Percentiles rank a stretch among this genome's conserved stretches.
Conservation (phyloP, 2,888 invertebrate genomes). For the Troglohyphantes excavatus region DNA sequence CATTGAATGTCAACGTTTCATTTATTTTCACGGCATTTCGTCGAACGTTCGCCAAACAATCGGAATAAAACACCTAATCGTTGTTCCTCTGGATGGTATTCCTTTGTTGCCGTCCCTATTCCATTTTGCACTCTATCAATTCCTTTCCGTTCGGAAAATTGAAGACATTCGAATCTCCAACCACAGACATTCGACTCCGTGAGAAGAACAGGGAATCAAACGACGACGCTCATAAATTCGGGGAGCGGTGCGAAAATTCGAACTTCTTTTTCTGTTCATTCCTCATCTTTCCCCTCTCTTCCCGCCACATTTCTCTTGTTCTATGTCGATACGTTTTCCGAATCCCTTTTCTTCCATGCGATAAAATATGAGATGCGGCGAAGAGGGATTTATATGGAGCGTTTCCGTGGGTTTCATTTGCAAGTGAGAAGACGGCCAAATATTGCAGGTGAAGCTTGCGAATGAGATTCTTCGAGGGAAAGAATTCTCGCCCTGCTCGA, state of each 20-base stretch:
- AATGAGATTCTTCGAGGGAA: neutral
- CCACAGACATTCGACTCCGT: neutral
- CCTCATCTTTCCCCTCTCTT: neutral
- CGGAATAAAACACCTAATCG: no score
- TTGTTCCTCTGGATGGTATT: no score
- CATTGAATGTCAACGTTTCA: no score
- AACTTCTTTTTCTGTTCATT: neutral
- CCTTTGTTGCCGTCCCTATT: no score
- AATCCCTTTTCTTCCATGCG: neutral
- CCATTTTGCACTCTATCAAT: neutral
- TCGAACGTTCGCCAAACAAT: no score
- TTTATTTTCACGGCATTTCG: no score
- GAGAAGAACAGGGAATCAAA: neutral
- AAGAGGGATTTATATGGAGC: neutral
- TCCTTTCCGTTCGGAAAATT: neutral
- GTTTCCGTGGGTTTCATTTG: constrained; percentile 8
- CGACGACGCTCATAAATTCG: neutral
- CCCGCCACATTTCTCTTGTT: neutral
- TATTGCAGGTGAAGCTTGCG: neutral
- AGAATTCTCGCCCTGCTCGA: neutral
- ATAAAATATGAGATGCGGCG: neutral
- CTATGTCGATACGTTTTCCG: neutral
- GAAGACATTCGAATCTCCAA: neutral
- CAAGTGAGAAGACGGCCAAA: constrained; percentile 20
- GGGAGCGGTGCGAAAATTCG: neutral